Base-by-base conservation (phyloP, 2,113 vertebrate species). In the Synchiropus splendidus region DNA sequence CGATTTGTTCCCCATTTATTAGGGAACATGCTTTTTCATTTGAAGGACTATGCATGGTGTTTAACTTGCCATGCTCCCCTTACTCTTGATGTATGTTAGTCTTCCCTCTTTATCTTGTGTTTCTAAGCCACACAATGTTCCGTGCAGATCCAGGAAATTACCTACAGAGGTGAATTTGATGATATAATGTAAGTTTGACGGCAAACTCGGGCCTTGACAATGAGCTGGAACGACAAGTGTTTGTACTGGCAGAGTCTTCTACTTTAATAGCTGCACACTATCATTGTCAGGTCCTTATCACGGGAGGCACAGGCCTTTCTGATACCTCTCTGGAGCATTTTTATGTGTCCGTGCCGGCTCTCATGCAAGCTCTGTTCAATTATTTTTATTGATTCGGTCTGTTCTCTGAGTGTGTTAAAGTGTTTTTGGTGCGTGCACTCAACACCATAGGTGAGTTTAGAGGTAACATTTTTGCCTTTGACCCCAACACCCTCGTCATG, bases 271-370 rank as follows among this genome's bases (percentile, higher is more conserved):
- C 87, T 85, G 86, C 85, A 87, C 88, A 89, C 85, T 88, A 88
- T 91, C 89, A 87, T 90, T 91, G 89, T 90, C 70, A 67, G 85
- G 88, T 86, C 86, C 87, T 92, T 94, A 94, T 90, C 84, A 79
- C 87, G 87, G 84, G 87, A 85, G 81, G 77, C 86, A 85, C 87
- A 86, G 86, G 85, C 78, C 84, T 89, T 88, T 85, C 78, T 90
- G 88, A 88, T 89, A 89, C 81, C 81, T 86, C 78, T 52, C n/a
- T 46, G 46, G 41, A 65, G 48, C 58, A 43, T 37, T 44, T 42
- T 48, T 18, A 3, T 13, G 15, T 51, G 12, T 36, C 15, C n/a
- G 15, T 18, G 15, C 16, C 13, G 14, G 31, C 16, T 43, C 41
- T 27, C 16, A 16, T 35, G 18, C 16, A 2, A 9, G 15, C 3